A percentile compares a stretch with the other conserved stretches of the same genome.
Evolutionary conservation across 2,113 vertebrate genomes (phyloP).

Genomic region (Phalacrocorax carbo): DNA sequence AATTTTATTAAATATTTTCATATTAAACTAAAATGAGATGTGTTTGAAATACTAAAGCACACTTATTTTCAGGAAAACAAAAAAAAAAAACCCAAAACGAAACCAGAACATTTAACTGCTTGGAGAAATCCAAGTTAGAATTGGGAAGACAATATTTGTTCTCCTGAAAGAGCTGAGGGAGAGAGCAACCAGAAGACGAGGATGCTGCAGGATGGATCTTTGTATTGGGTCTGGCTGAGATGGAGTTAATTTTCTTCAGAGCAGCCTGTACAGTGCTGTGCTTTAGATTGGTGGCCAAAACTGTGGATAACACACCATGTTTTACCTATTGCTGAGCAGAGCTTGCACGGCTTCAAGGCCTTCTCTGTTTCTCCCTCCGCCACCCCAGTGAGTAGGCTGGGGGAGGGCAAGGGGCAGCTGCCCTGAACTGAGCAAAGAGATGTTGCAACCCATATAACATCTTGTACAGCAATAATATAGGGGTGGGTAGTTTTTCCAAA

Average conservation of each 20-base stretch:
- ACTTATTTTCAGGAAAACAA: background rate
- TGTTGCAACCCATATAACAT: too few relatives aligned
- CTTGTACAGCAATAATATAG: accelerated
- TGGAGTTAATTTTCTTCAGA: background rate
- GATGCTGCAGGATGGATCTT: background rate
- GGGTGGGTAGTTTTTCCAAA: background rate
- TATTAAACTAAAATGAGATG: background rate
- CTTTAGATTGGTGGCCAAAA: background rate
- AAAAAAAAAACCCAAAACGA: background rate
- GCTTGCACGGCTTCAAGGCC: background rate
- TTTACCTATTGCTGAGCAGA: background rate
- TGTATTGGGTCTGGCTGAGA: background rate
- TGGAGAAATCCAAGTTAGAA: background rate
- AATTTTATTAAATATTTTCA: background rate
- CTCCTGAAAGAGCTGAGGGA: background rate
- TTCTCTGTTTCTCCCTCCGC: background rate
- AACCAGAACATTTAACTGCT: background rate
- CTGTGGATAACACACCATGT: background rate
- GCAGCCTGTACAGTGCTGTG: background rate
- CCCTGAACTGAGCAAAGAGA: background rate
- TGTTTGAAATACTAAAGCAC: background rate
- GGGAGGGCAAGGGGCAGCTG: background rate
- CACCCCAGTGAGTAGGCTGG: background rate
- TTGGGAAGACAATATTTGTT: background rate
- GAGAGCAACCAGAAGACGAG: background rate